Evolutionary conservation across 2,888 invertebrate species (phyloP).

Genomic region (Drosophila niveifrons): DNA sequence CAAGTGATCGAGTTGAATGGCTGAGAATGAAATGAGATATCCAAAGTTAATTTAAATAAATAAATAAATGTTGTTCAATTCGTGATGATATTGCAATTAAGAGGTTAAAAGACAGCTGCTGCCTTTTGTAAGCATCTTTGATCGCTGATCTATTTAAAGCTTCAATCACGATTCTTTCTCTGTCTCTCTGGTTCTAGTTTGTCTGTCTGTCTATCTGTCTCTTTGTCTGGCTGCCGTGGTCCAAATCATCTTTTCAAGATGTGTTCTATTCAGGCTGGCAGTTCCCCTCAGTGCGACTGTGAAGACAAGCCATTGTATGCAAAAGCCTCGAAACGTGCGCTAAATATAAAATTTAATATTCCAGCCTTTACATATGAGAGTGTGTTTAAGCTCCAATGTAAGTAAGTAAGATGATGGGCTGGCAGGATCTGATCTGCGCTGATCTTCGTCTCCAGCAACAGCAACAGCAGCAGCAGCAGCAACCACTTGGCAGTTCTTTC

Average conservation of each 20-base stretch:
- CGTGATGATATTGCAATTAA: conserved; percentile 51
- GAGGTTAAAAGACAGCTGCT: conserved; percentile 24
- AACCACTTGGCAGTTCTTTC: neutral
- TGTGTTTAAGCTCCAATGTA: conserved; percentile 33
- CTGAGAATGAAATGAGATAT: conserved; percentile 2
- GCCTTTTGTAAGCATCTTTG: conserved; percentile 26
- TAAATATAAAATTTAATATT: conserved; percentile 79
- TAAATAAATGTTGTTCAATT: conserved; percentile 18
- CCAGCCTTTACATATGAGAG: conserved; percentile 50
- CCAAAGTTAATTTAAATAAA: conserved; percentile 23
- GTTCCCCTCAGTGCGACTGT: conserved; percentile 24
- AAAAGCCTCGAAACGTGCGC: conserved; percentile 70
- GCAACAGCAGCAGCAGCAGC: neutral
- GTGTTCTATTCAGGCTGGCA: conserved; percentile 25
- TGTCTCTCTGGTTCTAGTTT: conserved; percentile 2
- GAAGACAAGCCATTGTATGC: conserved; percentile 61
- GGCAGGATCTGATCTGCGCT: conserved; percentile 24
- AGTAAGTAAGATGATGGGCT: conserved; percentile 26
- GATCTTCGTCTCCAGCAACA: conserved; percentile 1
- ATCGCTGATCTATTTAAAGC: conserved; percentile 49
- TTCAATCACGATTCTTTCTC: conserved; percentile 64
- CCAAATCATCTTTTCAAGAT: conserved; percentile 52
- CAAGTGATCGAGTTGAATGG: neutral
- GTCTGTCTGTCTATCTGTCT: neutral
- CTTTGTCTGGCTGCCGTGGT: conserved; percentile 25